phyloP scores from a whole-genome alignment of 2,888 invertebrate genomes.

The Hipparchia sbordonii region DNA sequence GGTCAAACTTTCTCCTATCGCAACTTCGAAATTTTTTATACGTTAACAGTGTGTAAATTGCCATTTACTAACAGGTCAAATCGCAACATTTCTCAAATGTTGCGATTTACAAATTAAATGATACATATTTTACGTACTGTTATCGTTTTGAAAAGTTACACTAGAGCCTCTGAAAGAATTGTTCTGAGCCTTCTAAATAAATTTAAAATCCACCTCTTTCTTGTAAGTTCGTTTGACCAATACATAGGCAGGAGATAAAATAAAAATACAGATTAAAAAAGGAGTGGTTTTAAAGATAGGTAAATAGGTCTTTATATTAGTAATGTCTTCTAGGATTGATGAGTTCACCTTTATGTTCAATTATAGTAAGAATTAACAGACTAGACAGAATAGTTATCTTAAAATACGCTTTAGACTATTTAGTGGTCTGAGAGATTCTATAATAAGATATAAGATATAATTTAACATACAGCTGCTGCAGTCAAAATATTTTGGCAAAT shows the following conservation, averaged over 20 bases:
- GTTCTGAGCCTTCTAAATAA: background rate
- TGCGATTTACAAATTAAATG: no score
- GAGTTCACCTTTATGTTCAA: conserved; percentile 28
- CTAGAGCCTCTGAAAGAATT: background rate
- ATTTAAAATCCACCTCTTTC: background rate
- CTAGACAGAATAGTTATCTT: conserved; percentile 30
- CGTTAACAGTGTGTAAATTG: no score
- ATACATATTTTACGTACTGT: no score
- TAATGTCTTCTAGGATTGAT: conserved; percentile 23
- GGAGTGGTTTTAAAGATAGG: background rate
- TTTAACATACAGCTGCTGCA: conserved; percentile 28
- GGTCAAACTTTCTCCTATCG: background rate
- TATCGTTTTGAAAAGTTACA: background rate
- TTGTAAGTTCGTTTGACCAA: background rate
- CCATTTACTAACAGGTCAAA: no score
- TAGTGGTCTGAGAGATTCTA: conserved; percentile 37
- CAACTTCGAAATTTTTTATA: no score
- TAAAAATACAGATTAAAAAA: background rate
- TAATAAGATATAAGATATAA: conserved; percentile 26
- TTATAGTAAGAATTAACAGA: conserved; percentile 18
- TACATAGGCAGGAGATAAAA: background rate
- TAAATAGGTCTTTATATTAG: background rate
- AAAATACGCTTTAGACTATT: conserved; percentile 17
- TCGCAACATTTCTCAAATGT: no score
- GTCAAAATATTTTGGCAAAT: conserved; percentile 13